Evolutionary conservation across 2,888 invertebrate species (phyloP).

Genomic region (Scaptodrosophila latifasciaeformis): DNA sequence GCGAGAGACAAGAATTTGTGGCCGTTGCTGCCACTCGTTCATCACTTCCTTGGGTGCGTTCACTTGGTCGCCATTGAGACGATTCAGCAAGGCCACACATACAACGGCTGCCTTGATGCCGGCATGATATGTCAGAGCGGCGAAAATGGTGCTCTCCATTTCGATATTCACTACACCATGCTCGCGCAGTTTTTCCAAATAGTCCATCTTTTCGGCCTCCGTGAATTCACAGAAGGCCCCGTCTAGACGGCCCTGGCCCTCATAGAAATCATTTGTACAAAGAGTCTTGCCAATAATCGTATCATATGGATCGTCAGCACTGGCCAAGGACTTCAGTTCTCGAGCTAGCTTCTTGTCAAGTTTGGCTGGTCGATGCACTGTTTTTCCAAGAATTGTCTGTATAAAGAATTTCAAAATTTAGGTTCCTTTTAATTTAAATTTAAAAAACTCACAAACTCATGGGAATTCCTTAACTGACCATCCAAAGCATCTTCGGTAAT

Average conservation of each 20-base stretch:
- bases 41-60: conserved; percentile 90
- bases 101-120: conserved; percentile 95
- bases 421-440: not conserved
- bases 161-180: conserved; percentile 95
- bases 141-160: conserved; percentile 96
- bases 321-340: conserved; percentile 85
- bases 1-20: conserved; percentile 87
- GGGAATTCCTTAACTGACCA: conserved; percentile 86
- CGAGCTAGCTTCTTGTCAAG: conserved; percentile 87
- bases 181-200: conserved; percentile 83
- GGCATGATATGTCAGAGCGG: conserved; percentile 94
- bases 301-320: conserved; percentile 87
- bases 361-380: conserved; percentile 86
- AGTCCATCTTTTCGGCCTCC: conserved; percentile 92
- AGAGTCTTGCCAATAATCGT: conserved; percentile 94
- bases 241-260: conserved; percentile 96
- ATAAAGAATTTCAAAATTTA: not conserved
- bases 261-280: conserved; percentile 98
- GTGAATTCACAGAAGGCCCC: conserved; percentile 97
- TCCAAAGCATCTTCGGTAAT: conserved; percentile 95
- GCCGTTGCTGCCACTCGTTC: conserved; percentile 92
- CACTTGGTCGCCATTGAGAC: conserved; percentile 95
- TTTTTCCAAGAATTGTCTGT: conserved; percentile 89
- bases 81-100: conserved; percentile 93
- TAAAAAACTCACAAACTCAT: conserved; percentile 83